Evolutionary conservation across 30 jellyfish, hydroid and myxozoan genomes (phyloP), one percentile per base, ranked within the genome.

Genomic region (Aurelia aurita): DNA sequence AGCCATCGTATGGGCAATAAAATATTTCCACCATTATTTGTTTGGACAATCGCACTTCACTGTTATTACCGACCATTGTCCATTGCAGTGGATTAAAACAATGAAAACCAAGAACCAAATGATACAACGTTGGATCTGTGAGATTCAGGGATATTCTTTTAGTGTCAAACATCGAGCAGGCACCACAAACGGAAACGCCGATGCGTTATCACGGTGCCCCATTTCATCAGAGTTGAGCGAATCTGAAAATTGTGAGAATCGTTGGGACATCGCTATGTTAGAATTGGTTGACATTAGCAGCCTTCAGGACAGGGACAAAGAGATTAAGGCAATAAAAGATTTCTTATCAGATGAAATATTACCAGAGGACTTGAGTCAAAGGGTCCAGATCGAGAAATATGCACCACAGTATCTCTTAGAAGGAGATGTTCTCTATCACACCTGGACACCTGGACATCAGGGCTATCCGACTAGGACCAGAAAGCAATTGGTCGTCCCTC

Each of bases 381-480:
- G 67, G 65, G 20, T 27, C 25, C 31, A 70, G 29, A 25, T 43
- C 29, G 68, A 70, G 18, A 18, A 31, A 27, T 35, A 27, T 70
- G 18, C 34, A 18, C 39, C 21, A 14, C 21, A 70, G 25, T 63
- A 35, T 49, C 28, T 80, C 39, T 31, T 61, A 31, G 89, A 68
- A 19, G 72, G 51, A 44, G 89, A 57, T 19, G 29, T 82, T 28
- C 69, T 70, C 20, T 82, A 82, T 34, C 90, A 65, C 69, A 6
- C 27, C 10, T 82, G 79, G 79, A 58, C 46, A 29, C 78, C 92
- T n/a, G n/a, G n/a, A n/a, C n/a, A n/a, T n/a, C n/a, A n/a, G n/a
- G n/a, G n/a, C 11, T 9, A n/a, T 11, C 19, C 23, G 25, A 31
- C 87, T 58, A 67, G 16, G 9, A 19, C 12, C 9, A 21, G 63